Evolutionary conservation across 2,113 vertebrate species (phyloP), one percentile per base, ranked within the genome.

Genomic region (Halcyon senegalensis): DNA sequence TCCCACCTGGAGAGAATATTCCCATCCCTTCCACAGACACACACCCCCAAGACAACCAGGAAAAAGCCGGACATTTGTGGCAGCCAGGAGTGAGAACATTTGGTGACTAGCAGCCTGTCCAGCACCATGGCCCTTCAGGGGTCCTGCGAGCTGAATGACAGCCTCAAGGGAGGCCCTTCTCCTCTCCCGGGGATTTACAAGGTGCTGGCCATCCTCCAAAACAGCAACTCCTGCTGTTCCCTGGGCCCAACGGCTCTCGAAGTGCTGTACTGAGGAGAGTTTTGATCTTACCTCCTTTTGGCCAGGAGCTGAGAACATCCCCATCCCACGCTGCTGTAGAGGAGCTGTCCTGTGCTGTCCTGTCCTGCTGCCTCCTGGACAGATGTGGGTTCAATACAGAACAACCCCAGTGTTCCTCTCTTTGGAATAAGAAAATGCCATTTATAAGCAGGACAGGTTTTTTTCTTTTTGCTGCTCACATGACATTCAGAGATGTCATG

Each of bases 251-350:
- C 1, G 1, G 51, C 51, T 23, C 83, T 18, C 7, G 1, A 13
- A 17, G n/a, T 7, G 25, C 23, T 4, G 50, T 14, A 23, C n/a
- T 11, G 35, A 33, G 70, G 28, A n/a, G n/a, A 58, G 15, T 16
- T 35, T 6, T n/a, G 31, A 20, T 30, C 23, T 13, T 5, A 7
- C 5, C 48, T 33, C 72, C 53, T 24, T 76, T n/a, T 7, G 53
- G 53, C 35, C 2, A 4, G 30, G 51, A 28, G n/a, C 43, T 19
- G 30, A 19, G 28, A 58, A n/a, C 51, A 16, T 14, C 63, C 35
- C 35, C 35, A 2, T 7, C 20, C 19, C 24, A 8, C 3, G 10
- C 20, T 31, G 58, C 1, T 1, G 31, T 3, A 16, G 20, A 20
- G 63, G 53, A 76, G 30, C 53, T 55, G 27, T 30, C 43, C n/a